Base-by-base conservation (phyloP, 2,888 invertebrate species). In the Drosophila tripunctata region DNA sequence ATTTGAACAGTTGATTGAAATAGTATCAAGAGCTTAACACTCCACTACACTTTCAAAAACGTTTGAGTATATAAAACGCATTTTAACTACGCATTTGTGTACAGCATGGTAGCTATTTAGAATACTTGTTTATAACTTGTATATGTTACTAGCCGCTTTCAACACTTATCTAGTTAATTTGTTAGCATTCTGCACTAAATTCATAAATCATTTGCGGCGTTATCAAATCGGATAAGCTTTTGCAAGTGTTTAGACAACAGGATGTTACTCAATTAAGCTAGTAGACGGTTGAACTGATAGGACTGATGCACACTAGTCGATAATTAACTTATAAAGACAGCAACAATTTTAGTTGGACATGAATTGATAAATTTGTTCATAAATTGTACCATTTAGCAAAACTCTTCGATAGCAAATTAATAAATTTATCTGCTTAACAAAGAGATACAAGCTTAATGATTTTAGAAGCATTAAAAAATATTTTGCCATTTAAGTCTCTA, bases 121-220 rank as follows among this genome's bases (percentile, higher is more conserved):
- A 14, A 12, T 10, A 22, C n/a, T n/a, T n/a, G n/a, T n/a, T 41
- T 24, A 22, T 10, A n/a, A 15, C 33, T n/a, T n/a, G 22, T 7
- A 14, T 35, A 15, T 35, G 41, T 50, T 8, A 12, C 30, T 30
- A 38, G 58, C 24, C 14, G 8, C 38, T 36, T 14, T 14, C n/a
- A 14, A 21, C 19, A 47, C 35, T 48, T 30, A 55, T 54, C 67
- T 56, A n/a, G 27, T 38, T 61, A 47, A 45, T 33, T 60, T 69
- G 45, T 36, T 45, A n/a, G 30, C 61, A 19, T 30, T 35, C 8
- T 47, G 30, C 30, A 27, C 38, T 38, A 19, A 57, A 47, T 31
- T 35, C 50, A 52, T 62, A 62, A 56, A 67, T 56, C 62, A 70
- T 51, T 38, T 19, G 55, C 30, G 30, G 7, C 41, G 19, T 60